Evolutionary conservation across 2,113 vertebrate species (phyloP).

Genomic region (Sminthopsis crassicaudata): DNA sequence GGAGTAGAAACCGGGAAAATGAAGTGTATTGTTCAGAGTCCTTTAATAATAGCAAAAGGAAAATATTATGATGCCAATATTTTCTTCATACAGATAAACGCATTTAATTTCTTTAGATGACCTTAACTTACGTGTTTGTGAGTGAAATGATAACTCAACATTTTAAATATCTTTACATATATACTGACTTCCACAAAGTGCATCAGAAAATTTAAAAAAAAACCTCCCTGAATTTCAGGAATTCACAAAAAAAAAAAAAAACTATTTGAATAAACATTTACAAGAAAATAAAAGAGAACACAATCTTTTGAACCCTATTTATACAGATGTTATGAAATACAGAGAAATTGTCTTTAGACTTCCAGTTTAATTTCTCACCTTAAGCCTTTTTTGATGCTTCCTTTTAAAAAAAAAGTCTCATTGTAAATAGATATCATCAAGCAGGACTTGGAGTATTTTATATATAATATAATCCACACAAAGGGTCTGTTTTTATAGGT

Average conservation of each 20-base stretch:
- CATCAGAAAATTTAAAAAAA: slow-evolving; percentile 93
- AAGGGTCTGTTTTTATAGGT: slow-evolving; percentile 75
- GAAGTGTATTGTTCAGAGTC: slow-evolving; percentile 88
- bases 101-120: slow-evolving; percentile 96
- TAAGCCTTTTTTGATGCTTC: slow-evolving; percentile 81
- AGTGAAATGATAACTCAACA: slow-evolving; percentile 96
- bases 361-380: slow-evolving; percentile 86
- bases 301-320: slow-evolving; percentile 89
- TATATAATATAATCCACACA: slow-evolving; percentile 80
- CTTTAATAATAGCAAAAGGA: slow-evolving; percentile 99
- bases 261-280: slow-evolving; percentile 94
- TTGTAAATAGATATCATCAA: slow-evolving; percentile 76
- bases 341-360: slow-evolving; percentile 81
- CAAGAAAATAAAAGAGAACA: slow-evolving; percentile 90
- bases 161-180: slow-evolving; percentile 99
- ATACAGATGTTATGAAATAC: slow-evolving; percentile 91
- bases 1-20: slow-evolving; percentile 75
- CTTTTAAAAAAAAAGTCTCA: slow-evolving; percentile 82
- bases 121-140: slow-evolving; percentile 91
- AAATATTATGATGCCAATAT: slow-evolving; percentile 95
- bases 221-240: slow-evolving; percentile 97
- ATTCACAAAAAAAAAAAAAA: slow-evolving; percentile 88
- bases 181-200: slow-evolving; percentile 99
- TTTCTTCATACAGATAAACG: slow-evolving; percentile 99
- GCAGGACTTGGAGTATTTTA: slow-evolving; percentile 79